These are phyloP conservation scores for Ctenochaetus hawaiiensis DNA, from an alignment of 2,797 vertebrate species.

Conservation along the genomic window DNA sequence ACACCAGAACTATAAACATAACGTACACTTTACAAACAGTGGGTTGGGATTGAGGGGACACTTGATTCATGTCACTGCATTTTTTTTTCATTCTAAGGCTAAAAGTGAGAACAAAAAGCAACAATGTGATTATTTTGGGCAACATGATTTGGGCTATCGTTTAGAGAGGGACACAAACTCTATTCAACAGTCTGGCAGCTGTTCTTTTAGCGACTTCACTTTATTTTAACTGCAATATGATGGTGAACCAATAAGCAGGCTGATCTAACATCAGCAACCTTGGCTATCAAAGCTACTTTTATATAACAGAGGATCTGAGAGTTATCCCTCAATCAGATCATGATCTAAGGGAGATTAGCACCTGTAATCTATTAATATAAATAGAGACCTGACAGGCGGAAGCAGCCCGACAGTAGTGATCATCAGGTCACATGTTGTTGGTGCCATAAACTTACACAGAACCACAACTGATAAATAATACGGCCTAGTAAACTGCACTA, in stretches of 20 bases:
- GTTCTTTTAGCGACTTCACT: slow-evolving; percentile 4
- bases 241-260: background rate
- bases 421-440: background rate
- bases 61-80: slow-evolving; percentile 18
- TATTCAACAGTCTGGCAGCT: slow-evolving; percentile 15
- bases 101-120: slow-evolving; percentile 51
- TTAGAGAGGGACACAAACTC: background rate
- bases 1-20: slow-evolving; percentile 32
- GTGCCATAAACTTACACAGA: background rate
- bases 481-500: slow-evolving; percentile 11
- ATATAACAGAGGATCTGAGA: slow-evolving; percentile 10
- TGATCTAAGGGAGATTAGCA: slow-evolving; percentile 37
- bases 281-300: slow-evolving; percentile 21
- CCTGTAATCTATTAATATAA: slow-evolving; percentile 37
- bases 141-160: slow-evolving; percentile 4
- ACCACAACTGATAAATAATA: background rate
- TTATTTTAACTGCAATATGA: background rate
- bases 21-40: slow-evolving; percentile 44
- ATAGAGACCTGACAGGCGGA: slow-evolving; percentile 7
- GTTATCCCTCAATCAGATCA: slow-evolving; percentile 16
- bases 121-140: slow-evolving; percentile 25
- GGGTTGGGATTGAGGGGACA: slow-evolving; percentile 8
- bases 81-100: slow-evolving; percentile 62
- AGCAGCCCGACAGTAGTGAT: background rate
- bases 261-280: slow-evolving; percentile 3